Base-by-base conservation (phyloP, 2,113 vertebrate species). In the Sylvia atricapilla region DNA sequence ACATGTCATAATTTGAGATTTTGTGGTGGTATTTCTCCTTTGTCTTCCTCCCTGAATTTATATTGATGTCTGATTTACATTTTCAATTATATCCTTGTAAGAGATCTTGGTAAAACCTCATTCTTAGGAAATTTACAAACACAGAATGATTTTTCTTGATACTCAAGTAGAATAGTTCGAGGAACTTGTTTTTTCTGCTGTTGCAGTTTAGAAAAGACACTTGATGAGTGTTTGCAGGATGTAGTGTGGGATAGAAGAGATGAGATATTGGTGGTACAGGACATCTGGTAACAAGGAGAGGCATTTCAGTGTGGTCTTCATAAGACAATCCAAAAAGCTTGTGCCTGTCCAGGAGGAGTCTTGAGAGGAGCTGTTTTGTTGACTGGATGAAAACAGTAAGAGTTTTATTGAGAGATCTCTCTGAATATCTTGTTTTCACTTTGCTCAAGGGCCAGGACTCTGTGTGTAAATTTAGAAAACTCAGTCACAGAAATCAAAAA, bases 261-360 rank as follows among this genome's bases (percentile, higher is more conserved):
- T 21, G 44, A 62, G 30, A 13, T 79, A 49, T 5, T 63, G 41
- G 25, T 46, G 58, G 13, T 37, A 43, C 15, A 68, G 28, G 33
- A 55, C 31, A 18, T 47, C 44, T 77, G 35, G 7, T 63, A 80
- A 33, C 72, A 67, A 53, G 37, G 30, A 69, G 23, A 46, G 23
- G 7, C 30, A 30, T 73, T 73, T 47, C 10, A 17, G 7, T 43
- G 33, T 43, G 25, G 23, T 28, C 33, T 43, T 20, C 23, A 2
- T 68, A 43, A 73, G 37, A 22, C 8, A 89, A 53, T 6, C 5
- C 3, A 16, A 84, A 60, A 81, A 60, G 1, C 58, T 72, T 0
- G 0, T 75, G 27, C 23, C 31, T 55, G 0, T 63, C 22, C 22
- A n/a, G 53, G 16, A 44, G 3, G 5, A 56, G 21, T 30, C 44